Evolutionary conservation across 2,113 vertebrate species (phyloP), one percentile per base, ranked within the genome.

Genomic region (Tympanuchus pallidicinctus): DNA sequence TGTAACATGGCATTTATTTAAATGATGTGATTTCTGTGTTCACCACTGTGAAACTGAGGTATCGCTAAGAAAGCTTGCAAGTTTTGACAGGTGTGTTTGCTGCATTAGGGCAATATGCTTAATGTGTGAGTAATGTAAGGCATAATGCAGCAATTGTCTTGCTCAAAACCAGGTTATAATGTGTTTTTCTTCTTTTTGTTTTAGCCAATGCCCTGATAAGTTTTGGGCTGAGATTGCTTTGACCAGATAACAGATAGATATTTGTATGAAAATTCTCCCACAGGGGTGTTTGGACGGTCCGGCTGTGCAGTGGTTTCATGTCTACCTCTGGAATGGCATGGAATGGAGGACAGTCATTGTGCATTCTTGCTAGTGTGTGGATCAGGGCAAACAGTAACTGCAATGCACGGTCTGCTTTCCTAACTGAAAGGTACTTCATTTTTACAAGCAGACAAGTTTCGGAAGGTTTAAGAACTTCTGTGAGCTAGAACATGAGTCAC

Each of bases 1-100:
- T 84, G 73, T 94, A 95, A 86, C 91, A 69, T 94, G 96, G 95
- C 94, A 83, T 92, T 94, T 95, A 95, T 96, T 96, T 95, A 95
- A 96, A 92, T 92, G 89, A 95, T 96, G 93, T 86, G 93, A 95
- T 93, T 97, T 95, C 90, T 94, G 82, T 93, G 91, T 83, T 97
- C 80, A 72, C 85, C 73, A 19, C 85, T 94, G 82, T 88, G 94
- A 91, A 92, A 91, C 91, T 48, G 86, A 96, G 94, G 91, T 90
- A 77, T 8, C 83, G 57, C 91, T 94, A 88, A 86, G 76, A 77
- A 94, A 94, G 88, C 79, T 74, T 74, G 88, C 90, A 88, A 92
- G 91, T 96, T 94, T 88, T 90, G 95, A 91, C 93, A 95, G 94
- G 88, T 90, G 43, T 69, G 57, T 86, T 87, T 91, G 82, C 91